These are phyloP conservation scores for Herpailurus yagouaroundi DNA, from an alignment of 2,113 vertebrate genomes.

Conservation along the genomic window DNA sequence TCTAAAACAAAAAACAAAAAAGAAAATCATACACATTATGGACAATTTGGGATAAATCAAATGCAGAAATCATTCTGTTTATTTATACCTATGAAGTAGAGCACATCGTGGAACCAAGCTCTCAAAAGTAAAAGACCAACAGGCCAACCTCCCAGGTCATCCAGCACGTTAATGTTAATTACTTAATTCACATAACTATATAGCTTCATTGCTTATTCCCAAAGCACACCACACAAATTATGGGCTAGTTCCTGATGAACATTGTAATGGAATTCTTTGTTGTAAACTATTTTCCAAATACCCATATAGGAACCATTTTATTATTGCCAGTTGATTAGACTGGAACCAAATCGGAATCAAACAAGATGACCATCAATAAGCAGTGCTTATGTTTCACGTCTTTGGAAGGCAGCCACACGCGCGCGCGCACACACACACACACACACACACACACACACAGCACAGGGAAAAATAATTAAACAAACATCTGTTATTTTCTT, in stretches of 20 bases:
- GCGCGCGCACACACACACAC: not conserved
- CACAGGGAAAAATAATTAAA: not conserved
- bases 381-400: not conserved
- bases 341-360: not conserved
- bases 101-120: not conserved
- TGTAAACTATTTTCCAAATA: slow-evolving; percentile 18
- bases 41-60: not conserved
- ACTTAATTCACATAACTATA: not conserved
- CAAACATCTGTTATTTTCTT: slow-evolving; percentile 68
- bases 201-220: not conserved
- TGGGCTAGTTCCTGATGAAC: not conserved
- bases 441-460: not conserved
- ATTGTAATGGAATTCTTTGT: not conserved
- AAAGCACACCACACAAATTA: not conserved
- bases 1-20: not conserved
- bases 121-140: not conserved
- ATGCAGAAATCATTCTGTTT: not conserved
- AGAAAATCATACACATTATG: not conserved
- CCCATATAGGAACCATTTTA: not conserved
- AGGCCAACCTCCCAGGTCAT: not conserved
- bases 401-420: not conserved
- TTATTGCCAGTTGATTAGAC: not conserved
- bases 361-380: slow-evolving; percentile 1
- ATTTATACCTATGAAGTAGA: not conserved
- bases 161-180: not conserved